Base-by-base conservation (phyloP, 2,113 vertebrate species). In the Spheniscus mendiculus region DNA sequence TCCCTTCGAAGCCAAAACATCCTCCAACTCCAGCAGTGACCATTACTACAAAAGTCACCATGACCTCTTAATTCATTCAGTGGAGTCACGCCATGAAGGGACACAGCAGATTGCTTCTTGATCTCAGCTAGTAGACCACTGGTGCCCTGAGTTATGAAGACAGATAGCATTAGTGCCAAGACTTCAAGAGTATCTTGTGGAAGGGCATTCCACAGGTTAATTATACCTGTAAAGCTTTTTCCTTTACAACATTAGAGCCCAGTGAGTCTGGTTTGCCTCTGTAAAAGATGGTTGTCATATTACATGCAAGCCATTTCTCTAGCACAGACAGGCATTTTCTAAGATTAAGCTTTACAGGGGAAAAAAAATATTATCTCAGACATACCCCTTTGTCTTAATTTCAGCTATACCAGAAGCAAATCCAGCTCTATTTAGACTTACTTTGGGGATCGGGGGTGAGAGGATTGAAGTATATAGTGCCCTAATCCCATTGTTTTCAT, bases 171-270 rank as follows among this genome's bases (percentile, higher is more conserved):
- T 45, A 85, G n/a, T 38, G 66, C 56, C 81, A 45, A 38, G 38
- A 47, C 34, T 65, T 63, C 5, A 10, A 22, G 34, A 89, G 27
- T 34, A 66, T 50, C 87, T 42, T 19, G 17, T 84, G 61, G 77
- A 80, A 94, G 73, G 83, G 66, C 77, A 87, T 95, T 96, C 91
- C 83, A 73, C 89, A 83, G 89, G 86, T 96, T 95, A 96, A 87
- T 89, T 85, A 50, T 19, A 62, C 30, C 89, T 80, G 49, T 69
- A 77, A 94, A 96, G 77, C 45, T 84, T 83, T 83, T 83, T 45
- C 11, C 19, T 92, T 84, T 86, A 66, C 44, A 74, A 10, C n/a
- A 42, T 69, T 84, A 84, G 69, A 92, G 42, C 14, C 69, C 77
- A 52, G 69, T 30, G 45, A 94, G 44, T 52, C 58, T 45, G 19